Evolutionary conservation across 2,888 invertebrate genomes (phyloP).

Genomic region (Epirrhoe tristata): DNA sequence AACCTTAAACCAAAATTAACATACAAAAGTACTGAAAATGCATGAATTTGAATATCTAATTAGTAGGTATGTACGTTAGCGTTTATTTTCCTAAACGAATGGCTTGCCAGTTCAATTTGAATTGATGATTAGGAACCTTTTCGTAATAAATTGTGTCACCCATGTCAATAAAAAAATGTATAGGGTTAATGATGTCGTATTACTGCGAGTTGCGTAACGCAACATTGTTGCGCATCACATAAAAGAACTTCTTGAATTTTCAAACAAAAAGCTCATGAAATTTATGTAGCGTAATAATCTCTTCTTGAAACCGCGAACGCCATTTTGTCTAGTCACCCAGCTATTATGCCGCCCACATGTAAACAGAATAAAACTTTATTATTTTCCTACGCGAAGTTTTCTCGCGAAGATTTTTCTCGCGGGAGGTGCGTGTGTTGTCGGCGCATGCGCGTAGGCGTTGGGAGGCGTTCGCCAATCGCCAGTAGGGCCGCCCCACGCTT

Average conservation of each 20-base stretch:
- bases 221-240: slow-evolving; percentile 16
- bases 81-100: slow-evolving; percentile 61
- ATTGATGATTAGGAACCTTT: slow-evolving; percentile 55
- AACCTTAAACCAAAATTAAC: slow-evolving; percentile 78
- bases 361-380: slow-evolving; percentile 61
- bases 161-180: slow-evolving; percentile 10
- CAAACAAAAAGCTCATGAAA: slow-evolving; percentile 34
- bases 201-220: slow-evolving; percentile 11
- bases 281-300: slow-evolving; percentile 50
- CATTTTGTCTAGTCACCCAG: slow-evolving; percentile 62
- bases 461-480: slow-evolving; percentile 84
- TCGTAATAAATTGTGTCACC: slow-evolving; percentile 48
- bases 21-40: slow-evolving; percentile 83
- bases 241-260: slow-evolving; percentile 28
- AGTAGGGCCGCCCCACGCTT: slow-evolving; percentile 74
- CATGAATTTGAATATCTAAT: slow-evolving; percentile 78
- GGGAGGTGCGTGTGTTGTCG: slow-evolving; percentile 55
- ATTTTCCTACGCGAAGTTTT: slow-evolving; percentile 55
- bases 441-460: slow-evolving; percentile 84
- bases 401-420: slow-evolving; percentile 73
- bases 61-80: slow-evolving; percentile 47
- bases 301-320: slow-evolving; percentile 58
- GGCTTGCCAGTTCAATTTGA: slow-evolving; percentile 56
- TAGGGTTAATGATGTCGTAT: slow-evolving; percentile 18
- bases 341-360: slow-evolving; percentile 68